Base-by-base conservation (phyloP, 2,113 vertebrate species). In the Hiodon alosoides region DNA sequence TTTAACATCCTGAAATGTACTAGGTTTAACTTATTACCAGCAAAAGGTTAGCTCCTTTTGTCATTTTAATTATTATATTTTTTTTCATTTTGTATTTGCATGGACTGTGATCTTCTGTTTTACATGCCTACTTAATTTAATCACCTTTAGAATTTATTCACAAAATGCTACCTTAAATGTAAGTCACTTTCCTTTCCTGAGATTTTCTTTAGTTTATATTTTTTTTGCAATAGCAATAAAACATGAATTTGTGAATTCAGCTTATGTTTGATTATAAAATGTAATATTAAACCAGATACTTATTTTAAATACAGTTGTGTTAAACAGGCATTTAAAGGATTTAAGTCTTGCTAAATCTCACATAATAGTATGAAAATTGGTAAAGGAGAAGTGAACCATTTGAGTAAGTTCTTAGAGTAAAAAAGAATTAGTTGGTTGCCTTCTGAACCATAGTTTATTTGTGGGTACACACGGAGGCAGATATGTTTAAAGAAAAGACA, bases 211-310 rank as follows among this genome's bases (percentile, higher is more conserved):
- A 14, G 72, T 77, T 57, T 76, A 65, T 78, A 83, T 79, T 75
- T 53, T 62, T 79, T 82, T 83, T 86, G 89, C 89, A 90, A 92
- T 87, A 92, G 91, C 91, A 92, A 92, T 92, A 92, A 91, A 90
- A 90, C 86, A 87, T 81, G 87, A 90, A 90, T 90, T 86, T 86
- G 87, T 86, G 86, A 82, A 89, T 82, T 78, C 79, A 83, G 82
- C 74, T 75, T 74, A 85, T 77, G 60, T 79, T 73, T 76, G 76
- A 83, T 84, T 78, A 82, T 79, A 83, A 83, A 82, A 84, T 77
- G 82, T 71, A 77, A 66, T 85, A 85, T 79, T 75, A 61, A 86
- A 80, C 78, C 78, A 80, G 73, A 72, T 72, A 78, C 78, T 80
- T 55, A 79, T 84, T 88, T 86, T 31, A 31, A 31, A 31, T 31